Evolutionary conservation across 1,140 invertebrate species (phyloP).

Genomic region (Drosophila ambigua): DNA sequence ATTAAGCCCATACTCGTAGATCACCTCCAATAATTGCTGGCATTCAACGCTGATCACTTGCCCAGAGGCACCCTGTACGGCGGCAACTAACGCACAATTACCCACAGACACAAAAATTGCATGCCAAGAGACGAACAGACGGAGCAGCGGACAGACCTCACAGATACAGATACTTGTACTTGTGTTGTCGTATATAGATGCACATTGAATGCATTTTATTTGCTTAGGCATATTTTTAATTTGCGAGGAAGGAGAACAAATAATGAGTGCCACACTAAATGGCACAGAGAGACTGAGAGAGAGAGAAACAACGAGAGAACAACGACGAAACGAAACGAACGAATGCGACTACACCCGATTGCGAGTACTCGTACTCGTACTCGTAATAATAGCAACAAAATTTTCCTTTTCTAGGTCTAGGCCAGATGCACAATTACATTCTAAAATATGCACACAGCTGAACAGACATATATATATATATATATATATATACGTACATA

Average conservation of each 20-base stretch:
- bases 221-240: conserved; percentile 80
- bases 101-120: conserved; percentile 38
- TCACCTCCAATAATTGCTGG: no score
- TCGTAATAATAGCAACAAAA: conserved; percentile 83
- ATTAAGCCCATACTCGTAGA: no score
- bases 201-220: conserved; percentile 70
- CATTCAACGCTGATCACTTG: not conserved
- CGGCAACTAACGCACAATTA: conserved; percentile 60
- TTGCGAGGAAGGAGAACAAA: conserved; percentile 83
- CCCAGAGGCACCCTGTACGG: conserved; percentile 52
- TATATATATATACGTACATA: conserved; percentile 17
- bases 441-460: conserved; percentile 79
- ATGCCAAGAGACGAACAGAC: conserved; percentile 18
- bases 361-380: conserved; percentile 51
- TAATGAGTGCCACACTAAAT: conserved; percentile 57
- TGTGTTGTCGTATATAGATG: conserved; percentile 18
- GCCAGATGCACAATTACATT: conserved; percentile 84
- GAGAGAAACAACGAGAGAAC: conserved; percentile 15
- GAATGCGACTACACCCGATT: conserved; percentile 32
- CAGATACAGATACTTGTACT: conserved; percentile 7
- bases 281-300: conserved; percentile 26
- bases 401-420: conserved; percentile 84
- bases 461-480: conserved; percentile 15
- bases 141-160: conserved; percentile 13
- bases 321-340: conserved; percentile 22